Base-by-base conservation (phyloP, 2,888 invertebrate species). In the Cryptus armator region DNA sequence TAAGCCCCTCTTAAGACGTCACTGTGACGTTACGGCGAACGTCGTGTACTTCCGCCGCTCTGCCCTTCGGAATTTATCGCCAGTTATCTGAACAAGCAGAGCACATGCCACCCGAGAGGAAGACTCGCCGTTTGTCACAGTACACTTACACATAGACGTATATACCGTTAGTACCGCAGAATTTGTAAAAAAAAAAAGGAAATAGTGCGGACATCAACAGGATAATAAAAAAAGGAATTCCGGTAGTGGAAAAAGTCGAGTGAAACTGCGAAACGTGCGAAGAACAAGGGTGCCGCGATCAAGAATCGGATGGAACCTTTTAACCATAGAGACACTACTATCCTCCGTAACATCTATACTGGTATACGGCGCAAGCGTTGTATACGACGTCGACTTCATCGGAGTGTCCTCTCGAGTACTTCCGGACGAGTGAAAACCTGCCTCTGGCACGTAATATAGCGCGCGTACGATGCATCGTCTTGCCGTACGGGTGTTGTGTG, bases 221-320 rank as follows among this genome's bases (percentile, higher is more conserved):
- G 29, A 7, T 62, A 53, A 71, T 71, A 51, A 62, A 74, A 37
- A 62, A 29, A 46, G 10, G 10, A 56, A 10, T 56, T 62, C 62
- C 29, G 62, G n/a, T n/a, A 32, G 62, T n/a, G 14, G 14, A 5
- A 14, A 62, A 62, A n/a, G 3, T 46, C 24, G 59, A 48, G 24
- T 62, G 46, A 74, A 53, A 44, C 9, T 62, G 46, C 7, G 62
- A 29, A 56, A 46, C 74, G 74, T 74, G 74, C 74, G 19, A 16
- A 62, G 62, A 37, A 29, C 7, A 29, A 62, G 59, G 9, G 6
- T 46, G n/a, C 7, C 1, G 59, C n/a, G 74, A 62, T 74, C 44
- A 44, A n/a, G 62, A n/a, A 62, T 46, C 29, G 4, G 24, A 53
- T 32, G 46, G 7, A 62, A 14, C 29, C 46, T 46, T 19, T 62